These are phyloP conservation scores for Cyanocitta stelleri DNA, from an alignment of 2,113 vertebrate genomes.

Conservation along the genomic window DNA sequence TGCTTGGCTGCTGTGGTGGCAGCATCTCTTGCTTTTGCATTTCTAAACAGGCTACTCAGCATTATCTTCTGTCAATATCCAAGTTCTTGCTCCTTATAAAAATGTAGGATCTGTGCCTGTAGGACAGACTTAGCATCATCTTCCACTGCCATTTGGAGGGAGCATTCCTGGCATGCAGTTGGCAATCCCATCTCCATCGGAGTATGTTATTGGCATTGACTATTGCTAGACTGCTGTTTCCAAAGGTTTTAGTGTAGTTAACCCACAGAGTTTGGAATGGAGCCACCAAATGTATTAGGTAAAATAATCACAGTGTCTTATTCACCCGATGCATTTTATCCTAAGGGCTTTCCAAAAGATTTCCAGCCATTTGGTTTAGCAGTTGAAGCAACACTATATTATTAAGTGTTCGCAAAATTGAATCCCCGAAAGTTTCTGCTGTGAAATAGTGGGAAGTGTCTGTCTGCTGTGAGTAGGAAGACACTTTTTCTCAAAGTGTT, in stretches of 20 bases:
- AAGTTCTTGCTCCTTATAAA: not conserved
- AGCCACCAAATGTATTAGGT: not conserved
- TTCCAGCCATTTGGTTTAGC: not conserved
- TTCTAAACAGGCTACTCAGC: not conserved
- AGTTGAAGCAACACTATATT: not conserved
- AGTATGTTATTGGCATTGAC: not conserved
- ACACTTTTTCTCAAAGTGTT: not conserved
- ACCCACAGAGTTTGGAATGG: not conserved
- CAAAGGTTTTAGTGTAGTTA: slow-evolving; percentile 1
- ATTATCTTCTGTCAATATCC: not conserved
- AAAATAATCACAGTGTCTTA: not conserved
- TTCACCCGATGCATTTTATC: not conserved
- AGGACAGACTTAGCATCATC: not conserved
- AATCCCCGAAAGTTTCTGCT: not conserved
- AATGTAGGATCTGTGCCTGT: not conserved
- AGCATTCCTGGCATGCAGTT: not conserved
- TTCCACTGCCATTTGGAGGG: not conserved
- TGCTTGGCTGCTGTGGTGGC: not conserved
- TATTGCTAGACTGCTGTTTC: not conserved
- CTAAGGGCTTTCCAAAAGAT: not conserved
- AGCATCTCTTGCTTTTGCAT: not conserved
- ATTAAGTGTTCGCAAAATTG: not conserved
- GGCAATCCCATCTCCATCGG: not conserved
- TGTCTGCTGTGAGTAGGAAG: slow-evolving; percentile 35
- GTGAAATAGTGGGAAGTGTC: slow-evolving; percentile 15